Evolutionary conservation across 2,797 vertebrate genomes (phyloP).

Genomic region (Anabas testudineus): DNA sequence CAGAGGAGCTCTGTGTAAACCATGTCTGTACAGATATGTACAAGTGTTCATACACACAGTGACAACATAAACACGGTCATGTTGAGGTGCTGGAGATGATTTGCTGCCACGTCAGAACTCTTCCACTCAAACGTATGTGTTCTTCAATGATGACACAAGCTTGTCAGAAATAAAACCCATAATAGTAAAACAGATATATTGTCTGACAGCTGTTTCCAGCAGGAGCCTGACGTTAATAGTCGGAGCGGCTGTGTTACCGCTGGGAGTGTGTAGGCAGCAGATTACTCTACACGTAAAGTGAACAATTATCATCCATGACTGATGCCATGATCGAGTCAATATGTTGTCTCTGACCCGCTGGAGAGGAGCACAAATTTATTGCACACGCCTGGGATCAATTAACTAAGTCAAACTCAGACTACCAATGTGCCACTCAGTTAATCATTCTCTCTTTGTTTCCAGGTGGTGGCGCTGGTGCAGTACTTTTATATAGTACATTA

Average conservation of each 20-base stretch:
- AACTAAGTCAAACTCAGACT: slow-evolving; percentile 37
- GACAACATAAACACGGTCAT: background rate
- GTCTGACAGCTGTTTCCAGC: slow-evolving; percentile 31
- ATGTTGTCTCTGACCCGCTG: slow-evolving; percentile 76
- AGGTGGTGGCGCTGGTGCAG: slow-evolving; percentile 61
- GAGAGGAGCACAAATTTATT: slow-evolving; percentile 71
- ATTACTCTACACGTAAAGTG: slow-evolving; percentile 72
- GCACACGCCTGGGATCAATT: slow-evolving; percentile 72
- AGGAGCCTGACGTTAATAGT: slow-evolving; percentile 14
- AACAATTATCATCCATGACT: slow-evolving; percentile 79
- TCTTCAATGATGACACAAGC: background rate
- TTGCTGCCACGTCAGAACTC: slow-evolving; percentile 1
- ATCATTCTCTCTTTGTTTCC: slow-evolving; percentile 3
- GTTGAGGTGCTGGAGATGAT: slow-evolving; percentile 10
- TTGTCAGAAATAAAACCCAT: slow-evolving; percentile 24
- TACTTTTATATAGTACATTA: too few species aligned
- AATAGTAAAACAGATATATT: background rate
- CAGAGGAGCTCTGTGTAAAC: slow-evolving; percentile 9
- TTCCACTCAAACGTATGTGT: background rate
- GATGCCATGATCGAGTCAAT: slow-evolving; percentile 77
- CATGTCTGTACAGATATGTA: background rate
- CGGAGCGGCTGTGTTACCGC: slow-evolving; percentile 8
- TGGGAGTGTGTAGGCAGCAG: slow-evolving; percentile 42
- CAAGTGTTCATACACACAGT: background rate
- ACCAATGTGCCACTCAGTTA: slow-evolving; percentile 23